A percentile compares a stretch with the other conserved stretches of the same genome.
phyloP scores from a whole-genome alignment of 35 echinoderm and acorn worm species.

The Eucidaris tribuloides region DNA sequence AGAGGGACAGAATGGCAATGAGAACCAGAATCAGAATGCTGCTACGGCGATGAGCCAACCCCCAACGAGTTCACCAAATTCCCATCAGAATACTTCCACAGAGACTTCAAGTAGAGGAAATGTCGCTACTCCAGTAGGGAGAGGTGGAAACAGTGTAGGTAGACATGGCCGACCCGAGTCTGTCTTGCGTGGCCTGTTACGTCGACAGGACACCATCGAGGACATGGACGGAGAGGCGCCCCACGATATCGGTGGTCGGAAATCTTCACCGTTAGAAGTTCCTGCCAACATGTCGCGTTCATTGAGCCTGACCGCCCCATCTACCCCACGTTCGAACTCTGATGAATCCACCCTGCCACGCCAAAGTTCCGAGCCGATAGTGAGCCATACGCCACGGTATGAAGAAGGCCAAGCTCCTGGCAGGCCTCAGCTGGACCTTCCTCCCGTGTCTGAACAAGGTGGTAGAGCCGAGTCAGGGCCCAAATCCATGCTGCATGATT shows the following conservation, averaged over 20 bases:
- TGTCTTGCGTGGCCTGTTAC: slow-evolving; percentile 18
- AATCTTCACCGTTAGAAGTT: neutral
- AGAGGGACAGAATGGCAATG: slow-evolving; percentile 2
- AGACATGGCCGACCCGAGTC: neutral
- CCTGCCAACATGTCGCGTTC: neutral
- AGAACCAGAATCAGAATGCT: neutral
- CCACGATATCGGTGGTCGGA: neutral
- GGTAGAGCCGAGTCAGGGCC: neutral
- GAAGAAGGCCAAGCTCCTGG: neutral
- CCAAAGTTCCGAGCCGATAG: slow-evolving; percentile 33
- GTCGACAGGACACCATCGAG: slow-evolving; percentile 24
- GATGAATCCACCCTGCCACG: slow-evolving; percentile 10
- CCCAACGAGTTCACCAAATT: neutral
- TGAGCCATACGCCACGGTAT: neutral
- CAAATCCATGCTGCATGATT: slow-evolving; percentile 5
- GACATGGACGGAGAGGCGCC: neutral
- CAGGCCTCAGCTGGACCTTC: neutral
- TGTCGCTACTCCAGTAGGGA: neutral
- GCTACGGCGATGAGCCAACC: neutral
- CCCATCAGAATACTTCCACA: slow-evolving; percentile 21
- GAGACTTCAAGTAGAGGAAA: neutral
- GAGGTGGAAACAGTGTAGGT: neutral
- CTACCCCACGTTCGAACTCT: neutral
- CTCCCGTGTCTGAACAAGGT: neutral
- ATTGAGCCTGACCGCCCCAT: neutral